Evolutionary conservation across 2,888 invertebrate species (phyloP).

Genomic region (Zygothrica quintamaculata): DNA sequence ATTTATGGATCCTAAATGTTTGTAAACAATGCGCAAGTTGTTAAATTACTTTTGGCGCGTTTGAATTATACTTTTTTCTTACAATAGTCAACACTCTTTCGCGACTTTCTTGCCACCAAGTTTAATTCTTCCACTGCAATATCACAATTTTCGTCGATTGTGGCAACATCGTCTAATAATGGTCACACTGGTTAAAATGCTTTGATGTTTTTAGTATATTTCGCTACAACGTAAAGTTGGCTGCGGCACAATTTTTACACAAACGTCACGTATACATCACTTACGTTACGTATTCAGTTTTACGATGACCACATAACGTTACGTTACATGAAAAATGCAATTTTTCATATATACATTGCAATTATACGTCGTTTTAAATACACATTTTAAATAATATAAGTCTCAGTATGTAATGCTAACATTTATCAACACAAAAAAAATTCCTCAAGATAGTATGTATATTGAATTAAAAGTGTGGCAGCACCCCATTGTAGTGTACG

Average conservation of each 20-base stretch:
- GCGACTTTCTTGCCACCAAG: slow-evolving; percentile 69
- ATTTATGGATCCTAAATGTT: slow-evolving; percentile 11
- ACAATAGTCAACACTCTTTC: slow-evolving; percentile 77
- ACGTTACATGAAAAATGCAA: background rate
- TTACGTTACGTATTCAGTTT: slow-evolving; percentile 29
- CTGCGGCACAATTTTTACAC: slow-evolving; percentile 17
- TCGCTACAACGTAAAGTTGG: slow-evolving; percentile 35
- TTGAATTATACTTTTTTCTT: slow-evolving; percentile 54
- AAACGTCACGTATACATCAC: slow-evolving; percentile 21
- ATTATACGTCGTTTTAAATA: too few species aligned
- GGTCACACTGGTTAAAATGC: slow-evolving; percentile 62
- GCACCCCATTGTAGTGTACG: too few species aligned
- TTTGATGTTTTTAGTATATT: slow-evolving; percentile 30
- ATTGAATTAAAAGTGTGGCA: too few species aligned
- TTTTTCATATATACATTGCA: too few species aligned
- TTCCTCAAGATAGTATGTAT: too few species aligned
- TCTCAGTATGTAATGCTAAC: too few species aligned
- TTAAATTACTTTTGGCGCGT: slow-evolving; percentile 64
- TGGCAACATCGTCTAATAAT: slow-evolving; percentile 82
- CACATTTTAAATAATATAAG: too few species aligned
- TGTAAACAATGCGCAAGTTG: slow-evolving; percentile 35
- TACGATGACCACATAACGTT: slow-evolving; percentile 5
- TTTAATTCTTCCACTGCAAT: slow-evolving; percentile 61
- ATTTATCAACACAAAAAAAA: too few species aligned
- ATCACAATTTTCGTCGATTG: slow-evolving; percentile 73